Evolutionary conservation across 2,888 invertebrate species (phyloP), one percentile per base, ranked within the genome.

Genomic region (Sicus ferrugineus): DNA sequence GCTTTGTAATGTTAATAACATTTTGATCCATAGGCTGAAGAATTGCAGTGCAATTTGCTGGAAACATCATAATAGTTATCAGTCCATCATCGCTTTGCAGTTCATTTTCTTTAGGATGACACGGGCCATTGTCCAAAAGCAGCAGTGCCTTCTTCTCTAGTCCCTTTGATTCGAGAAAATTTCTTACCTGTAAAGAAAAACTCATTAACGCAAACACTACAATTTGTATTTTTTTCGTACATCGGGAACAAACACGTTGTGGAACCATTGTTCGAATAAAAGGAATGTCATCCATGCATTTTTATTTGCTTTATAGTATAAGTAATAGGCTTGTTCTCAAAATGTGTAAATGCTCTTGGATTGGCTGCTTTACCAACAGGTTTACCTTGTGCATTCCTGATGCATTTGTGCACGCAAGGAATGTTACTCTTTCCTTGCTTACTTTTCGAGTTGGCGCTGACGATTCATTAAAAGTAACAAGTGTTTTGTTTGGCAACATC

Each of bases 101-200:
- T 34, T 30, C 64, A 38, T 28, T 42, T 42, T 67, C 72, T 52
- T 70, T 59, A 9, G 73, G 71, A 70, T 75, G 72, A 42, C 73
- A 74, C 14, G 76, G 69, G 58, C 73, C 72, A 69, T 73, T 73
- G 69, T 75, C 75, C 52, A 76, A 71, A 46, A 77, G 65, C 21
- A 76, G 71, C 14, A 77, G 67, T 38, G 76, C 75, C 62, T 74
- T 76, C 52, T 70, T 72, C 56, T 73, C 71, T 50, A 76, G 72
- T 50, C 72, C 71, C 62, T 72, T 72, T 54, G 68, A 69, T 26
- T 68, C 52, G 3, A 73, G 54, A 69, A 73, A 73, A 34, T 67
- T 61, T 56, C 70, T 66, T 19, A 54, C 38, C 38, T 66, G 42
- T 30, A 34, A 54, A 66, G n/a, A 66, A 38, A 52, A 66, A 34